These are phyloP conservation scores for Hoplostethus atlanticus DNA, from an alignment of 2,797 vertebrate genomes.

Conservation along the genomic window DNA sequence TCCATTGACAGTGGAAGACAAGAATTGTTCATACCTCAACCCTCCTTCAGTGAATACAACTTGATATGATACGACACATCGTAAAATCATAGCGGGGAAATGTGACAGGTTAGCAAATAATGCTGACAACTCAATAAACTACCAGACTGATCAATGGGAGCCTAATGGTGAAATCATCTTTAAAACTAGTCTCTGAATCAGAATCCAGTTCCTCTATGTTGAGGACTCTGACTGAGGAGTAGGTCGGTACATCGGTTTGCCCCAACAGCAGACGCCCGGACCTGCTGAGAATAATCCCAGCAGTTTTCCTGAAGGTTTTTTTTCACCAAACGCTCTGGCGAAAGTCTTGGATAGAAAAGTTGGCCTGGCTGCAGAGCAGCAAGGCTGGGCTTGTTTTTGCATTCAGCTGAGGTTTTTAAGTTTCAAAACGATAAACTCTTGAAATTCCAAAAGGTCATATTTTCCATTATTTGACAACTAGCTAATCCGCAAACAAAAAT, in stretches of 20 bases:
- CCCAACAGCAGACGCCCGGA: not conserved
- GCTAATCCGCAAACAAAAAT: not conserved
- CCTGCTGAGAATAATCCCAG: slow-evolving; percentile 1
- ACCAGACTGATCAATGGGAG: not conserved
- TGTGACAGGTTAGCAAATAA: not conserved
- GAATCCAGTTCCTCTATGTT: not conserved
- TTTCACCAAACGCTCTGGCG: slow-evolving; percentile 6
- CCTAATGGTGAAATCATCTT: not conserved
- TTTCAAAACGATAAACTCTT: slow-evolving; percentile 7
- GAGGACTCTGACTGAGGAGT: not conserved
- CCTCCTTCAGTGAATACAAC: not conserved
- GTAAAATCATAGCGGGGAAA: not conserved
- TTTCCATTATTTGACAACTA: slow-evolving; percentile 2
- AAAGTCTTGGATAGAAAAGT: slow-evolving; percentile 23
- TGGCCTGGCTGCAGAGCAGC: not conserved
- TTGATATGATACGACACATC: not conserved
- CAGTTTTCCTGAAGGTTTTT: slow-evolving; percentile 3
- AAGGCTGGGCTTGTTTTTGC: slow-evolving; percentile 6
- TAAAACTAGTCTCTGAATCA: not conserved
- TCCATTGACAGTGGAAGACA: slow-evolving; percentile 24
- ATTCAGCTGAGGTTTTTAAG: slow-evolving; percentile 15
- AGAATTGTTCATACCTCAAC: slow-evolving; percentile 9
- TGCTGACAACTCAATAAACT: not conserved
- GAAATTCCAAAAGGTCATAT: slow-evolving; percentile 3
- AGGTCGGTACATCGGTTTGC: not conserved